Percentiles rank a stretch among this genome's conserved stretches.
phyloP scores from a whole-genome alignment of 2,888 invertebrate genomes.

The Drosophila silvestris region DNA sequence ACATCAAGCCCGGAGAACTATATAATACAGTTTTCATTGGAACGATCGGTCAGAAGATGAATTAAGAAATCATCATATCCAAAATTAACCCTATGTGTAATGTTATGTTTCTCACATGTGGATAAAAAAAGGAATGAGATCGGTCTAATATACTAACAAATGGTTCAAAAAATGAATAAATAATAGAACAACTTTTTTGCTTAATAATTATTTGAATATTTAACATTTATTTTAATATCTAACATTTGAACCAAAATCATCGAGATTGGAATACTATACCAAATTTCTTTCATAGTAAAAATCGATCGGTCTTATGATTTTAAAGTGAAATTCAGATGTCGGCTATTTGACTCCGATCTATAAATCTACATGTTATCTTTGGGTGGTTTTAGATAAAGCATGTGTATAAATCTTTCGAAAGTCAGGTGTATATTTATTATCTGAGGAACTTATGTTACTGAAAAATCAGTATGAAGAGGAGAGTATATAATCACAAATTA shows the following conservation, averaged over 20 bases:
- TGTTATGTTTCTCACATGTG: not conserved
- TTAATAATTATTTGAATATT: not conserved
- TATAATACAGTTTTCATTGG: not conserved
- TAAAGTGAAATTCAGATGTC: not conserved
- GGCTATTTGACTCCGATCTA: not conserved
- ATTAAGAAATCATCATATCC: not conserved
- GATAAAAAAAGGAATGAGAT: not conserved
- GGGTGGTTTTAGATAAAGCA: not conserved
- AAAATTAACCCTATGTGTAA: not conserved
- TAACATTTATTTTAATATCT: no score
- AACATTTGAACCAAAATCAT: not conserved
- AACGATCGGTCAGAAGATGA: not conserved
- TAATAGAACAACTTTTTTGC: not conserved
- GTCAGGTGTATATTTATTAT: not conserved
- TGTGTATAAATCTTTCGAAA: not conserved
- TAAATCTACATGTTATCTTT: not conserved
- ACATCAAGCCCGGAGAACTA: not conserved
- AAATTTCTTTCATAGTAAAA: not conserved
- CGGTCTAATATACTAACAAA: not conserved
- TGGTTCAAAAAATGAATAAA: not conserved
- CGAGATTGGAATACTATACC: rapidly evolving
- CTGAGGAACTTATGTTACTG: not conserved
- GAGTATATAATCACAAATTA: not conserved
- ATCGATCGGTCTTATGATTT: not conserved
- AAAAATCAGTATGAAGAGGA: not conserved